Percentiles rank a stretch among this genome's conserved stretches.
Conservation (phyloP, 2,797 vertebrate genomes). For the Pseudochaenichthys georgianus region DNA sequence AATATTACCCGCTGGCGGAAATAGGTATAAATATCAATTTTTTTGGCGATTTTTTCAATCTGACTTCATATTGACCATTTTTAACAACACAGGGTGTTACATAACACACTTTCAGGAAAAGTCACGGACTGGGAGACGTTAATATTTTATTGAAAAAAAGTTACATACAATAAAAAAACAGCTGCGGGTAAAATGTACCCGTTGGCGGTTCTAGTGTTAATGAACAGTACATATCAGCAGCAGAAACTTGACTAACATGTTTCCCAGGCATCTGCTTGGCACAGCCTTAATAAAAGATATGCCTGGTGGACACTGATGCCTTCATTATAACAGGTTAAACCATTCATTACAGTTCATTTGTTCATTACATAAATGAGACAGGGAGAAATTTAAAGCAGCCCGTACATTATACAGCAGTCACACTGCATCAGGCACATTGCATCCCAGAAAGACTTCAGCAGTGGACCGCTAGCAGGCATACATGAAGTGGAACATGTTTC, state of each 20-base stretch:
- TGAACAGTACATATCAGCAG: no score
- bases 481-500: slow-evolving; percentile 46
- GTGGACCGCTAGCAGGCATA: slow-evolving; percentile 12
- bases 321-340: slow-evolving; percentile 41
- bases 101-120: no score
- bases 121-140: no score
- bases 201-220: neutral
- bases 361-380: slow-evolving; percentile 48
- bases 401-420: slow-evolving; percentile 46
- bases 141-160: no score
- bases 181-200: no score
- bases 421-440: slow-evolving; percentile 12
- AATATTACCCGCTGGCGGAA: no score
- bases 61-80: no score
- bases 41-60: no score
- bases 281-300: slow-evolving; percentile 45
- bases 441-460: neutral
- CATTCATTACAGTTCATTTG: slow-evolving; percentile 49
- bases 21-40: no score
- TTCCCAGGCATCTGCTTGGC: neutral
- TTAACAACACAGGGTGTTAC: no score
- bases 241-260: neutral
- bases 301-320: slow-evolving; percentile 27
- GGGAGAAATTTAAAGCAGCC: slow-evolving; percentile 7
- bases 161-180: no score